Percentiles rank a stretch among this genome's conserved stretches.
These are phyloP conservation scores for Drosophila equinoxialis DNA, from an alignment of 1,140 invertebrate species.

Conservation along the genomic window DNA sequence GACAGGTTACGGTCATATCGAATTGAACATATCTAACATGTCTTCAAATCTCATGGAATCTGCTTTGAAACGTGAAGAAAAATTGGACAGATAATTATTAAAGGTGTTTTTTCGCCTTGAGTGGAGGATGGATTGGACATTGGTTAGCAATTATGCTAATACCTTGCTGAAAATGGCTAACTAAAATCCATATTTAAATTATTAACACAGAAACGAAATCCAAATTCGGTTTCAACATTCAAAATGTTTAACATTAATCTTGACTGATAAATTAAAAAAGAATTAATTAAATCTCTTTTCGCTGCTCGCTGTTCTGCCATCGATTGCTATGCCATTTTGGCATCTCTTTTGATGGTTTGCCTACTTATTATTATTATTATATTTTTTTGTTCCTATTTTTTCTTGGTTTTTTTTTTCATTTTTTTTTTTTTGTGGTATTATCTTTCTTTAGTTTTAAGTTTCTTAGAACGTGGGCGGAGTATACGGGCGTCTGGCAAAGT, in stretches of 20 bases:
- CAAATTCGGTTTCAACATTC: constrained; percentile 59
- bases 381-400: constrained; percentile 23
- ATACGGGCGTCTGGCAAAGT: constrained; percentile 35
- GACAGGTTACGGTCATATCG: constrained; percentile 28
- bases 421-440: not conserved
- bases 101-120: constrained; percentile 73
- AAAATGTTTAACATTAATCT: constrained; percentile 78
- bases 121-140: constrained; percentile 60
- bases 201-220: constrained; percentile 59
- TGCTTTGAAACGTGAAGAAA: constrained; percentile 55
- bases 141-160: constrained; percentile 75
- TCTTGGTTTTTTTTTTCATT: constrained; percentile 23
- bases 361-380: constrained; percentile 24
- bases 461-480: constrained; percentile 24
- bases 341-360: constrained; percentile 15
- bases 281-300: constrained; percentile 75
- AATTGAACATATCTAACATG: constrained; percentile 30
- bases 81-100: constrained; percentile 74
- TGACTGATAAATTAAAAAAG: constrained; percentile 78
- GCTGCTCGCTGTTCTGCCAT: constrained; percentile 13
- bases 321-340: constrained; percentile 17
- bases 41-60: not conserved
- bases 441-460: constrained; percentile 13
- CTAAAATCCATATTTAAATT: constrained; percentile 73
- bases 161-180: constrained; percentile 64